Percentiles rank a stretch among this genome's conserved stretches.
Conservation (phyloP, 2,113 vertebrate genomes). For the Datnioides undecimradiatus region DNA sequence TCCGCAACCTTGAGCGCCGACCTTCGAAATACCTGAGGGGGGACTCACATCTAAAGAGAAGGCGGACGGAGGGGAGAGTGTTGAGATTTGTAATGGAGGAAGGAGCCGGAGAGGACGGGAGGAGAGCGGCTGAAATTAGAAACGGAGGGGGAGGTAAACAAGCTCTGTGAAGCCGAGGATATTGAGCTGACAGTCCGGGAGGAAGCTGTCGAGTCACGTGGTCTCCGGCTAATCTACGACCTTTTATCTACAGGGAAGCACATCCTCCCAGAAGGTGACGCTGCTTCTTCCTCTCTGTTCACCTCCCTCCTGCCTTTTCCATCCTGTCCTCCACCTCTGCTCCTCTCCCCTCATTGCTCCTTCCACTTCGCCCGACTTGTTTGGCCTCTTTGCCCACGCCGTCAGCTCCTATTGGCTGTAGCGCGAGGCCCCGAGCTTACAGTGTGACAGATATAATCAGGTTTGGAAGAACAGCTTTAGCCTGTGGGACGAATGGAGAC, state of each 20-base stretch:
- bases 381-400: constrained; percentile 18
- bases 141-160: constrained; percentile 26
- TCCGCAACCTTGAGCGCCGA: constrained; percentile 59
- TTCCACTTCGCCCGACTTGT: not conserved
- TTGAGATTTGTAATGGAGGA: constrained; percentile 33
- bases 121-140: constrained; percentile 21
- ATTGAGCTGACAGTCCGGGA: not conserved
- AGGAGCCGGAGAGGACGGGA: not conserved
- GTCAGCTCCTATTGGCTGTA: constrained; percentile 43
- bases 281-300: not conserved
- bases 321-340: not conserved
- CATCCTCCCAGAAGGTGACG: not conserved
- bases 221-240: not conserved
- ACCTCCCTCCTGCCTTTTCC: not conserved
- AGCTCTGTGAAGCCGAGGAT: not conserved
- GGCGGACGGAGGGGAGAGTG: not conserved
- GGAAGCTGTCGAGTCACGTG: not conserved
- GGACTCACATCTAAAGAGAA: not conserved
- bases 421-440: constrained; percentile 26
- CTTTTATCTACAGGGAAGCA: not conserved
- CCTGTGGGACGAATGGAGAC: constrained; percentile 2
- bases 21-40: constrained; percentile 50
- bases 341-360: not conserved
- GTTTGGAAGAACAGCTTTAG: constrained; percentile 26
- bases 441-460: constrained; percentile 56